phyloP scores from a whole-genome alignment of 2,888 invertebrate genomes.

The Apomyelois bistriatella region DNA sequence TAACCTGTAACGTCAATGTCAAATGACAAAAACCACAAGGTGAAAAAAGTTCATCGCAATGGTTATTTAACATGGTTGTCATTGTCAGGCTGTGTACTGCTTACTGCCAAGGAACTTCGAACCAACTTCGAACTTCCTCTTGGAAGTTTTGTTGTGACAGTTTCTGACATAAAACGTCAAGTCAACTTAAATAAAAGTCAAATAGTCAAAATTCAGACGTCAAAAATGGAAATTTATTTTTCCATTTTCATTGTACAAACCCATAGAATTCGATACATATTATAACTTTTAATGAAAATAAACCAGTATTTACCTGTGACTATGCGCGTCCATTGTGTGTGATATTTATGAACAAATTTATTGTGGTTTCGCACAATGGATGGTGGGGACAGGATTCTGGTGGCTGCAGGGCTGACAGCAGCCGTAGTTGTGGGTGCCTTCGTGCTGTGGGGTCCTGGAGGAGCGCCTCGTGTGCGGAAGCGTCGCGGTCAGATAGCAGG shows the following conservation, averaged over 20 bases:
- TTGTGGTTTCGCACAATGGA: slow-evolving; percentile 75
- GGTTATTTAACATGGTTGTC: no score
- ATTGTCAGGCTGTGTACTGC: no score
- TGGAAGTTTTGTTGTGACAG: no score
- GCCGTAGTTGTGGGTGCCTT: slow-evolving; percentile 91
- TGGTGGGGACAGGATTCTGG: slow-evolving; percentile 86
- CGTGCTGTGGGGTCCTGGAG: slow-evolving; percentile 89
- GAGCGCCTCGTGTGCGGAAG: slow-evolving; percentile 81
- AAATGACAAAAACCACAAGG: no score
- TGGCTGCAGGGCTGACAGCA: slow-evolving; percentile 89
- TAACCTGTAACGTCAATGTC: no score
- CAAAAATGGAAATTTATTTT: neutral
- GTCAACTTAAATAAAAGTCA: slow-evolving; percentile 1
- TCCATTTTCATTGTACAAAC: slow-evolving; percentile 1
- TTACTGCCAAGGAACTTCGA: no score
- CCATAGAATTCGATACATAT: neutral
- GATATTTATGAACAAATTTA: neutral
- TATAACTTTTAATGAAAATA: neutral
- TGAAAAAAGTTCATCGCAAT: no score
- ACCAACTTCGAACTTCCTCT: no score
- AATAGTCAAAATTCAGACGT: neutral
- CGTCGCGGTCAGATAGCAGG: slow-evolving; percentile 89
- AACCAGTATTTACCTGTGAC: neutral
- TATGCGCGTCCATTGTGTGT: neutral
- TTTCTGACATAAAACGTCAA: no score